Conservation (phyloP, 2,113 vertebrate species). For the Aleadryas rufinucha region DNA sequence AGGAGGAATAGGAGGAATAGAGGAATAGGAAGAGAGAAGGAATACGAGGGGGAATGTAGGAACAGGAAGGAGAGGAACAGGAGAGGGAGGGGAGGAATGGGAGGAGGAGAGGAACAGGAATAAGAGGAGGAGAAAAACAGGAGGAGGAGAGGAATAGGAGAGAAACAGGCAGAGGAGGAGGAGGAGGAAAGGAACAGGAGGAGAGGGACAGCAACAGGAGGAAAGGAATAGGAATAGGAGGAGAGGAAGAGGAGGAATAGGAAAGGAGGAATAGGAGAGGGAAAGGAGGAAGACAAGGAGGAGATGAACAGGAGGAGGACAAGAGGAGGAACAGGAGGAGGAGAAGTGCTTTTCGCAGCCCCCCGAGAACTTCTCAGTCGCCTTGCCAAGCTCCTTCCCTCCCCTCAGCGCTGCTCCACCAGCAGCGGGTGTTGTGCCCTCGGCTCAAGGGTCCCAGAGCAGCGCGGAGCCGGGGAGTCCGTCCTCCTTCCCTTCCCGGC, state of each 20-base stretch:
- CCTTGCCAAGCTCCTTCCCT: neutral
- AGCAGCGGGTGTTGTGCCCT: neutral
- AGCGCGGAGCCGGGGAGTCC: neutral
- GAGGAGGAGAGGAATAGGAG: neutral
- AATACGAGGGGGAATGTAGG: neutral
- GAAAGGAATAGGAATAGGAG: neutral
- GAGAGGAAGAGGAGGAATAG: neutral
- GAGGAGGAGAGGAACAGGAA: neutral
- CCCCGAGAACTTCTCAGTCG: neutral
- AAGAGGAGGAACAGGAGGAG: neutral
- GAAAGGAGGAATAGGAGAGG: neutral
- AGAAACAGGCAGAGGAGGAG: no score
- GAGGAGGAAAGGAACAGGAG: neutral
- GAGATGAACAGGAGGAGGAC: neutral
- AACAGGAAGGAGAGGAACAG: neutral
- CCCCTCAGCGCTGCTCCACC: neutral
- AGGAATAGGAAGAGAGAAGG: neutral
- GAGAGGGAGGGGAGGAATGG: neutral
- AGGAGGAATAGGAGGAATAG: neutral
- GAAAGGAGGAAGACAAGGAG: neutral
- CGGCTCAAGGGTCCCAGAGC: neutral
- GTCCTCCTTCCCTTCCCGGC: neutral
- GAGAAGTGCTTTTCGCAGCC: neutral
- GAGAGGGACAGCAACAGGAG: neutral
- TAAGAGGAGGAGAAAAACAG: neutral